Conservation (phyloP, 2,888 invertebrate genomes). For the Thereva nobilitata region DNA sequence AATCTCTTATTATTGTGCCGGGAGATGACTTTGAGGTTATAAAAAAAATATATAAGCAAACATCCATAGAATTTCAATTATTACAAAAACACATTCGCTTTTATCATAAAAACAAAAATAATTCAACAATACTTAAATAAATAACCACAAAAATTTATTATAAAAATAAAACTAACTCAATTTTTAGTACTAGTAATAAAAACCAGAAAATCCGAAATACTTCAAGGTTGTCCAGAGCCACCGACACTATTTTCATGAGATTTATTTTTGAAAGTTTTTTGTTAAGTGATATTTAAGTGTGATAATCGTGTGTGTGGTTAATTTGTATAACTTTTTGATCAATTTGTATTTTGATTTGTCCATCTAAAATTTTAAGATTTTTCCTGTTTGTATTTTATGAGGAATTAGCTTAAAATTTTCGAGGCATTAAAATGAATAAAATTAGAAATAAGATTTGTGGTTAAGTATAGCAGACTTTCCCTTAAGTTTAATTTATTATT, state of each 20-base stretch:
- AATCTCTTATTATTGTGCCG: constrained; percentile 16
- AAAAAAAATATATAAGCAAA: not conserved
- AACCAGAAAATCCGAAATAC: not conserved
- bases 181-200: not conserved
- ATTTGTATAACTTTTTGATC: constrained; percentile 6
- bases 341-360: constrained; percentile 21
- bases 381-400: not conserved
- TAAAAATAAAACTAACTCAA: not conserved
- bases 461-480: too few relatives aligned
- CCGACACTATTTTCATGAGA: constrained; percentile 18
- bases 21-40: constrained; percentile 19
- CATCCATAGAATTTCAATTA: not conserved
- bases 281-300: too few relatives aligned
- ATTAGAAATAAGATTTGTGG: not conserved
- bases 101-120: constrained; percentile 1
- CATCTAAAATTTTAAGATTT: constrained; percentile 9
- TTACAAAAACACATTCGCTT: not conserved
- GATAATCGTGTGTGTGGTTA: too few relatives aligned
- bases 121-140: not conserved
- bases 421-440: constrained; percentile 13
- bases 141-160: not conserved
- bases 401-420: constrained; percentile 1
- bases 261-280: not conserved
- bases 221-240: constrained; percentile 20
- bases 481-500: too few relatives aligned